Evolutionary conservation across 2,888 invertebrate species (phyloP), one percentile per base, ranked within the genome.

Genomic region (Andricus curvator): DNA sequence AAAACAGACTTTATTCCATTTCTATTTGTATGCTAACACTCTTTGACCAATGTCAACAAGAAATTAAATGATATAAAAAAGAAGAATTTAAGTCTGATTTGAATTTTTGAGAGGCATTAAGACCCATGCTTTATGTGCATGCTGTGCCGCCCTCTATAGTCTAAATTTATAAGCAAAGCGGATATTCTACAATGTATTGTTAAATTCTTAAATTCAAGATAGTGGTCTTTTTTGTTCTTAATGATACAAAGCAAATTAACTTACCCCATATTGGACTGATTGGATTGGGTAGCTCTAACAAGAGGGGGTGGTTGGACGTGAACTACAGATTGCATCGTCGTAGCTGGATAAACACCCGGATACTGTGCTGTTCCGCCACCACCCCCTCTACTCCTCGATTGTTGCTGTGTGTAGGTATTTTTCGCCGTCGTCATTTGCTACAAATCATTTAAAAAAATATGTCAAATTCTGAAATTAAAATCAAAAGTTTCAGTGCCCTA

Each of bases 281-380:
- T 92, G 86, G 92, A 89, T 85, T 92, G 92, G 62, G 94, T 93
- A 76, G 94, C 93, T 91, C 94, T 92, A 84, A 94, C 93, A 85
- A 95, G 92, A 85, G 94, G 94, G 86, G 94, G 94, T 89, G 93
- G 94, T 88, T 91, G 93, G 81, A 92, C 91, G 81, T 91, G 90
- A 85, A 88, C 91, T 83, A 90, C 89, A 86, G 89, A 87, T 87
- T 90, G 93, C 88, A 91, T 92, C 13, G 91, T 90, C 80, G 92
- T 91, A 80, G 90, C 89, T 66, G 92, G 91, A 86, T 92, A 92
- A 79, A 91, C 91, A 78, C 89, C 88, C 83, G 91, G 90, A 85
- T 91, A 92, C 85, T 90, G 91, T 81, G 90, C 80, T 79, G 89
- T 86, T 82, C 86, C 88, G 70, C 89, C 87, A 82, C 89, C 89